Percentiles rank a stretch among this genome's conserved stretches.
phyloP scores from a whole-genome alignment of 2,888 invertebrate genomes.

The Hesperia comma region DNA sequence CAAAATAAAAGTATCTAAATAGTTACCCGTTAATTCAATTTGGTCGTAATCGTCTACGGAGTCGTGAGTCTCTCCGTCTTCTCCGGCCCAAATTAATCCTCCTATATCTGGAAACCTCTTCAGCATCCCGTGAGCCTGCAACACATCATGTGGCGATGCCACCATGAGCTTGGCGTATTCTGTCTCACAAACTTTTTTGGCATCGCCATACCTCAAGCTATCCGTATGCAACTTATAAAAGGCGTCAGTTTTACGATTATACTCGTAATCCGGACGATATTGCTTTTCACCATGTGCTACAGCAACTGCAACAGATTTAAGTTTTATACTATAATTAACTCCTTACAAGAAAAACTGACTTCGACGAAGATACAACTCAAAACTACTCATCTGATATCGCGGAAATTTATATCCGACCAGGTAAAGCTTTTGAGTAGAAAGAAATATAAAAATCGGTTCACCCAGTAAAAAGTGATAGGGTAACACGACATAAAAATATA shows the following conservation, averaged over 20 bases:
- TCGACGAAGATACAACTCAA: too few species aligned
- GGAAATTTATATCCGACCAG: too few species aligned
- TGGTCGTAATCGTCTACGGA: slow-evolving; percentile 50
- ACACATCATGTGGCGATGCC: slow-evolving; percentile 51
- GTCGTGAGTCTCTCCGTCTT: slow-evolving; percentile 55
- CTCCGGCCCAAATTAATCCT: slow-evolving; percentile 53
- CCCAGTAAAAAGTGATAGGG: too few species aligned
- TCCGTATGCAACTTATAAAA: slow-evolving; percentile 70
- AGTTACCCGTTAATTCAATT: neutral
- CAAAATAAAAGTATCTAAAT: too few species aligned
- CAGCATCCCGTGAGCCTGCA: slow-evolving; percentile 59
- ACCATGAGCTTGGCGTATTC: slow-evolving; percentile 61
- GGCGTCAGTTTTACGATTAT: slow-evolving; percentile 57
- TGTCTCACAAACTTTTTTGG: slow-evolving; percentile 45
- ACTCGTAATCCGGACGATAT: slow-evolving; percentile 63
- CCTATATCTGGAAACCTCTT: slow-evolving; percentile 64
- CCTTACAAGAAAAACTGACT: too few species aligned
- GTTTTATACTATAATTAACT: too few species aligned
- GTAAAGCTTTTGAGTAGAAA: too few species aligned
- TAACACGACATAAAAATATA: too few species aligned
- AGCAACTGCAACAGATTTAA: neutral
- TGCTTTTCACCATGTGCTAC: slow-evolving; percentile 42
- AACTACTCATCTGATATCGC: too few species aligned
- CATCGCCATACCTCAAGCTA: neutral
- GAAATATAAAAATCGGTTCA: too few species aligned